A percentile compares a stretch with the other conserved stretches of the same genome.
Conservation (phyloP, 2,113 vertebrate genomes). For the Baryphthengus martii region DNA sequence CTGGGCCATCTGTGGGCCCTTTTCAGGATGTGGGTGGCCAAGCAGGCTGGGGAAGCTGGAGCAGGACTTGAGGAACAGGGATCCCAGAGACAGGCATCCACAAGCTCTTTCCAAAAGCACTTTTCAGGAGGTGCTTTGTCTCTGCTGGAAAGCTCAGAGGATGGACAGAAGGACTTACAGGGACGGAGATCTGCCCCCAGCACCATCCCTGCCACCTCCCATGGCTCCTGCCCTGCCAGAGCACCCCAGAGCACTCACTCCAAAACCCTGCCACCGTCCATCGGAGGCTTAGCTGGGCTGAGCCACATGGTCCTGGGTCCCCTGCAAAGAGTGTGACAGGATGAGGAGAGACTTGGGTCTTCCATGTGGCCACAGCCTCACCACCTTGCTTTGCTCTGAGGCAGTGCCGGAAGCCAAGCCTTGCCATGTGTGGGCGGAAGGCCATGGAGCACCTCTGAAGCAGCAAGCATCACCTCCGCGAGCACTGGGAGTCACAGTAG, state of each 20-base stretch:
- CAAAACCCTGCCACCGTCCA: background rate
- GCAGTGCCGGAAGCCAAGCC: background rate
- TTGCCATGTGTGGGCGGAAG: background rate
- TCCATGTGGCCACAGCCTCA: background rate
- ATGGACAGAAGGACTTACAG: background rate
- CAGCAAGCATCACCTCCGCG: background rate
- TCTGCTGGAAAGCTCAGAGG: background rate
- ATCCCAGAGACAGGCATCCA: too few relatives aligned
- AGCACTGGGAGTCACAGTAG: background rate
- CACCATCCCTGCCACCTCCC: background rate
- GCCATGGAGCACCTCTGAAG: background rate
- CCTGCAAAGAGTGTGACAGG: background rate
- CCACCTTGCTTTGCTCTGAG: fast-evolving
- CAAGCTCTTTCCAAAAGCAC: background rate
- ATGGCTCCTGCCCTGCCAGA: background rate
- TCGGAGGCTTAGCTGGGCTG: background rate
- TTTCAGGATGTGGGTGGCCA: fast-evolving
- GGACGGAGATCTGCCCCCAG: background rate
- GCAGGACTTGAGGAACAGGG: background rate
- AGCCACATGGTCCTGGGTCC: background rate
- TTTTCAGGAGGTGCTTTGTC: background rate
- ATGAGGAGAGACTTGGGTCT: background rate
- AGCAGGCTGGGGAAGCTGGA: background rate
- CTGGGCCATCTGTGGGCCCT: background rate
- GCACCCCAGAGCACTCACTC: background rate